Percentiles rank a stretch among this genome's conserved stretches.
Conservation (phyloP, 2,797 vertebrate genomes). For the Rachycentron canadum region DNA sequence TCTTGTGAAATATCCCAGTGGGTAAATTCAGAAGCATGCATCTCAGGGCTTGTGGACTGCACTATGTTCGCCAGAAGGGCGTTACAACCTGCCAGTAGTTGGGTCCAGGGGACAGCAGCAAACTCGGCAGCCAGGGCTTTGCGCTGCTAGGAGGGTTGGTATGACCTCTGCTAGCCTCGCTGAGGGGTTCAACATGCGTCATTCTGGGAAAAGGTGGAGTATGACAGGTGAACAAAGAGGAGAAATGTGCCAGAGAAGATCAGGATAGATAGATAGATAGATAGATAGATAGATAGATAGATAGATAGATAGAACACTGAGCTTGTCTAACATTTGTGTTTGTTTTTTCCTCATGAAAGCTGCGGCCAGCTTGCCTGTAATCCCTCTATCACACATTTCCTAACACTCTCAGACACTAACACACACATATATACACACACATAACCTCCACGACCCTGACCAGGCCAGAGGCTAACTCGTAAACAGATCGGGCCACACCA, state of each 20-base stretch:
- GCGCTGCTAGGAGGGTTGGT: conserved; percentile 25
- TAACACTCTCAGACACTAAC: conserved; percentile 50
- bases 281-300: conserved; percentile 11
- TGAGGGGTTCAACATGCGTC: conserved; percentile 55
- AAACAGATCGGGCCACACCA: conserved; percentile 69
- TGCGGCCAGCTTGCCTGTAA: conserved; percentile 42
- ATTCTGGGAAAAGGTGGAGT: conserved; percentile 62
- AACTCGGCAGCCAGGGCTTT: conserved; percentile 42
- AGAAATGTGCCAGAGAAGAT: conserved; percentile 29
- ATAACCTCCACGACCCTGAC: conserved; percentile 48
- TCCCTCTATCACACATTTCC: conserved; percentile 64
- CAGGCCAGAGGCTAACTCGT: conserved; percentile 54
- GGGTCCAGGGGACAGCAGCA: conserved; percentile 64
- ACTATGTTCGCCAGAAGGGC: conserved; percentile 57
- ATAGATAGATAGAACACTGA: conserved; percentile 8
- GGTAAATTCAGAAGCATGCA: conserved; percentile 68
- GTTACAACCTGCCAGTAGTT: conserved; percentile 55
- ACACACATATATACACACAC: conserved; percentile 41
- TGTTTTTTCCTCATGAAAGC: conserved; percentile 56
- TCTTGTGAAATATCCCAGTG: conserved; percentile 74
- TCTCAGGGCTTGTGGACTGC: conserved; percentile 41
- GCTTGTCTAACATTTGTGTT: conserved; percentile 52
- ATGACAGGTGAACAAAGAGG: conserved; percentile 55
- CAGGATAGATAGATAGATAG: not conserved
- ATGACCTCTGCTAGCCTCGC: conserved; percentile 39